Evolutionary conservation across 2,888 invertebrate species (phyloP), one percentile per base, ranked within the genome.

Genomic region (Danaus chrysippus): DNA sequence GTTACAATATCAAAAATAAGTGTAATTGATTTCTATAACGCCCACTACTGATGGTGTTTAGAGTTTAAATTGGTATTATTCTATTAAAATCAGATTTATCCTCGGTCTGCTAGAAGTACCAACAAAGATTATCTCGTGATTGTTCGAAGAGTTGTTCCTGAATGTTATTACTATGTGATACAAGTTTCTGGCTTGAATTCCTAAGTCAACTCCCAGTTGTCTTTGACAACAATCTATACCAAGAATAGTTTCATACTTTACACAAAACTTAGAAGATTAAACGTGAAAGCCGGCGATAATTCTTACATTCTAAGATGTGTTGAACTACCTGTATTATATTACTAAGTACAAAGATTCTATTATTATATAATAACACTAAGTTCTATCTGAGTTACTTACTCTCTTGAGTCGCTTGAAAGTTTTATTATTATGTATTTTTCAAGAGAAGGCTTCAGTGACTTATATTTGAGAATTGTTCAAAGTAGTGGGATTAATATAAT

Each of bases 201-300:
- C 49, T 17, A 10, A 49, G 49, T 49, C 49, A 49, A 49, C 49
- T 49, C 49, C 10, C 15, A 70, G 71, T 64, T 69, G 72, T 70
- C 74, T 76, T 74, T 76, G 78, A 76, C 77, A 77, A 80, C 80
- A 78, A 79, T 78, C 78, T 77, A 69, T 75, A 73, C 69, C 65
- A 63, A 68, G 76, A 79, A 83, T 81, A 82, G 82, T 84, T 83
- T 73, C 75, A 73, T 74, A 80, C 78, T 78, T 49, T 12, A 19
- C 46, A 46, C 49, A 46, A 44, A 57, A 44, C 54, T 54, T 23
- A 54, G 55, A 54, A 23, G 62, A 62, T 62, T 54, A 58, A 55
- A 58, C 44, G 2, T 49, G 10, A 57, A 42, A 42, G 46, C 34
- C 44, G 54, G n/a, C 34, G 53, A 54, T 54, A 17, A 55, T 58